Base-by-base conservation (phyloP, 2,113 vertebrate species). In the Aptenodytes forsteri region DNA sequence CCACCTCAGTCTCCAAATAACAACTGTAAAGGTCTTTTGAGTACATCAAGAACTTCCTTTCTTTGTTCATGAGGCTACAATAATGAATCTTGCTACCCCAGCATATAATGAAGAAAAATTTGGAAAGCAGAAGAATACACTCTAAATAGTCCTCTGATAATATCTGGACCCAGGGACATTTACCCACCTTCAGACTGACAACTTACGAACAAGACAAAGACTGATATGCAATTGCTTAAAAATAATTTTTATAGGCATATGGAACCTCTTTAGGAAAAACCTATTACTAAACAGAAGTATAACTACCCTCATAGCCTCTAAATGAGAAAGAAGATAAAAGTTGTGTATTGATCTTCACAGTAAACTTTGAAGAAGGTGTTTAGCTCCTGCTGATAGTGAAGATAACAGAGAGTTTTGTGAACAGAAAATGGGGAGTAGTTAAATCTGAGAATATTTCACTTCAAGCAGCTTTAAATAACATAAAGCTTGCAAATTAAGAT, bases 381-480 rank as follows among this genome's bases (percentile, higher is more conserved):
- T 72, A 93, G 73, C 40, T 93, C 93, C 61, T 76, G 65, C 78
- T 85, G 89, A 67, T 44, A 30, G 70, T 27, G 44, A 96, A 90
- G 94, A 97, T 89, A 91, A 84, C 83, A 82, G n/a, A 49, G 80
- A 66, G 36, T 85, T 96, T 76, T 32, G n/a, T 82, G 84, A 93
- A 84, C 29, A 87, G 81, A 91, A 96, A 94, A 94, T 64, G 15
- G 90, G 36, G 18, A 73, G 38, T 30, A 49, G 77, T 59, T 56
- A 59, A 76, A 96, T 56, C 36, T 56, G 42, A 91, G 82, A 89
- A 65, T 72, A 93, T 86, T 90, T 96, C 27, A 88, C 59, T 88
- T 95, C 78, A 97, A 73, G 50, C 11, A 92, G 54, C 75, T 94
- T 96, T 95, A 97, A 97, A 83, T 93, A 94, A 92, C 71, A 67